Base-by-base conservation (phyloP, 2,797 vertebrate genomes). In the Acanthiza pusilla region DNA sequence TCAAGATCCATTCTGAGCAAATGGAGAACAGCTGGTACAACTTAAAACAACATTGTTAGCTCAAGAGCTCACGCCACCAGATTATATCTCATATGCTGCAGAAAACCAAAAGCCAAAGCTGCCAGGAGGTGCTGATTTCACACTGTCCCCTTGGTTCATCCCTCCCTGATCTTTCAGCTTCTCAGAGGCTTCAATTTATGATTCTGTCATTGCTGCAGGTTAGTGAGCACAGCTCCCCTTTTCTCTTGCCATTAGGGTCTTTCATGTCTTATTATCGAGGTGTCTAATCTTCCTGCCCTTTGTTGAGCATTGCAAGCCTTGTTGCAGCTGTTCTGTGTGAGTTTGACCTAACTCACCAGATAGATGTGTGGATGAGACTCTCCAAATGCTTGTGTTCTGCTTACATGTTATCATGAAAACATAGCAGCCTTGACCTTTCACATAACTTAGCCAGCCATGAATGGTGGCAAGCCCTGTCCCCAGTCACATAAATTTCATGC, bases 401-500 rank as follows among this genome's bases (percentile, higher is more conserved):
- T 93, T 89, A 91, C 92, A 95, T 94, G 67, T 94, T 97, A 94
- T 96, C 89, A 80, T 77, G 84, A 96, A 97, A 96, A 96, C 96
- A 96, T 80, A 86, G 78, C 74, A 93, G 94, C 95, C 96, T 96
- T 96, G 96, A 97, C 94, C 96, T 97, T 95, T 95, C 88, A 75
- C 79, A 92, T 96, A 95, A 86, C 95, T 97, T 45, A 58, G 91
- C 53, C 77, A 91, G 50, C 32, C 88, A 89, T 95, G 95, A 97
- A 97, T 94, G 94, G 94, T 91, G 91, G 91, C 85, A 91, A 88
- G 85, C 91, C 70, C 73, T 92, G 83, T 95, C 61, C 71, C 26
- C 50, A 74, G 83, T 63, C 81, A 89, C 93, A 94, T 91, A 83
- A 86, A 96, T 97, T 96, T 97, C 85, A 88, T 96, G 95, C 92